Percentiles rank a stretch among this genome's conserved stretches.
Conservation (phyloP, 1,140 invertebrate genomes). For the Atta texana region DNA sequence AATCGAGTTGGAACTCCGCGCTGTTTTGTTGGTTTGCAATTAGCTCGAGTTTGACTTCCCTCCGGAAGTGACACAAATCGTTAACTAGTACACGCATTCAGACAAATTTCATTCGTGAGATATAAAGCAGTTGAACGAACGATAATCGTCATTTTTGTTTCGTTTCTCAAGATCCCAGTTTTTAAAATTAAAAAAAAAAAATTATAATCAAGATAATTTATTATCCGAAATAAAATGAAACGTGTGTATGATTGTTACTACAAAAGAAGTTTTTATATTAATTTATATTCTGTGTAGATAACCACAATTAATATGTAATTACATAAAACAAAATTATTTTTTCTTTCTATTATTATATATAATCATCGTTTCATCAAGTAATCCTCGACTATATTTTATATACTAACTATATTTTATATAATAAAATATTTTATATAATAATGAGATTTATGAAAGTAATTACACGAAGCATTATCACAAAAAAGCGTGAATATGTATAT, state of each 20-base stretch:
- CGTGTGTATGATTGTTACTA: not conserved
- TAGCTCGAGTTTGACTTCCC: constrained; percentile 34
- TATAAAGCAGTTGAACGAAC: not conserved
- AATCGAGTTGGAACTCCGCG: constrained; percentile 30
- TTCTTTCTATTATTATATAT: not conserved
- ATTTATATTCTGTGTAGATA: not conserved
- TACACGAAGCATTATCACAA: not conserved
- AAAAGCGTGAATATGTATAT: not conserved
- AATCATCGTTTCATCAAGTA: not conserved
- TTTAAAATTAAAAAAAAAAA: not conserved
- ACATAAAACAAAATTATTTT: not conserved
- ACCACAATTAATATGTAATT: not conserved
- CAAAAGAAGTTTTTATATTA: not conserved
- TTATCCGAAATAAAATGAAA: not conserved
- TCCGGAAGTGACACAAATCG: constrained; percentile 23
- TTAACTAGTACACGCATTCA: not conserved
- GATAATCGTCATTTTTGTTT: not conserved
- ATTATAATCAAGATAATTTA: not conserved
- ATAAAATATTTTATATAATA: too few relatives aligned
- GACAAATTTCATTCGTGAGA: constrained; percentile 18
- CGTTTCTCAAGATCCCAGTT: not conserved
- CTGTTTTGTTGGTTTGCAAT: constrained; percentile 57
- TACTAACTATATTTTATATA: not conserved
- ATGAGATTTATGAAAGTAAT: not conserved
- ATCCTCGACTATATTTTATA: not conserved